phyloP scores from a whole-genome alignment of 2,113 vertebrate species.

The Ranitomeya variabilis region DNA sequence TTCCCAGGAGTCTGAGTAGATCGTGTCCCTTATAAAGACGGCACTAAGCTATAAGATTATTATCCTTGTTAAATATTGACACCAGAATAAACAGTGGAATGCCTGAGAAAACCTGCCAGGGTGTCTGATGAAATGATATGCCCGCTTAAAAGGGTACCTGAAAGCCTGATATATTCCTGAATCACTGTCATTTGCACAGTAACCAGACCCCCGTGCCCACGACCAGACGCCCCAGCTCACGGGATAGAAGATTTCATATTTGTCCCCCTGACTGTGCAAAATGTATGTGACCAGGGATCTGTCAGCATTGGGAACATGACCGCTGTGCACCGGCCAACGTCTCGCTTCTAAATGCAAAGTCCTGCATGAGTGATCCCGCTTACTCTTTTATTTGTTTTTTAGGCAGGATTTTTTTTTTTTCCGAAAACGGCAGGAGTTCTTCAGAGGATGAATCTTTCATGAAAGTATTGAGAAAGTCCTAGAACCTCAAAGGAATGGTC shows the following conservation, averaged over 20 bases:
- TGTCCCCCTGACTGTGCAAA: neutral
- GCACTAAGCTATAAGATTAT: constrained; percentile 20
- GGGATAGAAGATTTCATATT: neutral
- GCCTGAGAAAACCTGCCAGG: constrained; percentile 31
- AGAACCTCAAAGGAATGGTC: neutral
- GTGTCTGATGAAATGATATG: constrained; percentile 27
- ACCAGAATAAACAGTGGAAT: constrained; percentile 20
- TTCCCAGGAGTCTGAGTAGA: constrained; percentile 15
- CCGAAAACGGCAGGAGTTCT: neutral
- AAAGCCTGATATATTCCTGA: constrained; percentile 21
- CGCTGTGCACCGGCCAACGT: neutral
- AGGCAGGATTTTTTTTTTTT: neutral
- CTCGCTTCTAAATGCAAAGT: neutral
- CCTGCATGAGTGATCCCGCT: neutral
- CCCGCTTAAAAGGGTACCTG: neutral
- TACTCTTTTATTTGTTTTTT: constrained; percentile 3
- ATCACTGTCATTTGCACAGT: constrained; percentile 33
- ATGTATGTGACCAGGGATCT: constrained; percentile 4
- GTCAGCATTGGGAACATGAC: neutral
- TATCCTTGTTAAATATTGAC: constrained; percentile 46
- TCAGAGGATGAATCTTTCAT: neutral
- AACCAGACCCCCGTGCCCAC: neutral
- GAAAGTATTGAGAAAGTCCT: neutral
- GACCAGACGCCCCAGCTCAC: constrained; percentile 2
- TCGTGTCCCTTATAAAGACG: constrained; percentile 17